Percentiles rank a stretch among this genome's conserved stretches.
Evolutionary conservation across 2,888 invertebrate species (phyloP).

Genomic region (Thysanoteuthis rhombus): DNA sequence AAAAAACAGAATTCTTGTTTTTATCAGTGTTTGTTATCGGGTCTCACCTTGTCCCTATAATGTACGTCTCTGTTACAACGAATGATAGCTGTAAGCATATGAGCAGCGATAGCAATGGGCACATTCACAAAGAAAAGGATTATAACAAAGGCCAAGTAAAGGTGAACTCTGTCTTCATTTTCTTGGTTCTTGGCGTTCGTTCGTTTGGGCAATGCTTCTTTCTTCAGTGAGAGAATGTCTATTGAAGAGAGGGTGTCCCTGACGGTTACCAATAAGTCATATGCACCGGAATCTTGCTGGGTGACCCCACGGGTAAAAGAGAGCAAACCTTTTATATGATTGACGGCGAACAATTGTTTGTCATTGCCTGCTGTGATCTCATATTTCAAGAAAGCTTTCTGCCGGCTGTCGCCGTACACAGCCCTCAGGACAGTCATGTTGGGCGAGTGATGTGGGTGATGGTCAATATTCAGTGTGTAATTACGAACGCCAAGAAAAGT

Average conservation of each 20-base stretch:
- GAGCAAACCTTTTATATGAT: neutral
- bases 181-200: no score
- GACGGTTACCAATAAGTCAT: neutral
- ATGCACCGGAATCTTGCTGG: neutral
- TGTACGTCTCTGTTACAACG: no score
- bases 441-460: neutral
- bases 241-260: neutral
- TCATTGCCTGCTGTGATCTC: neutral
- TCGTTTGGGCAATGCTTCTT: no score
- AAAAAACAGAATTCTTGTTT: no score
- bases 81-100: no score
- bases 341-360: neutral
- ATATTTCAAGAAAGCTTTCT: neutral
- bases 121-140: no score
- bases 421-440: neutral
- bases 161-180: no score
- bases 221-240: no score
- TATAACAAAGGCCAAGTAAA: no score
- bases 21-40: no score
- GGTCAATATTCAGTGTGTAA: neutral
- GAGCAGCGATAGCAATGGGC: no score
- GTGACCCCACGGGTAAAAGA: neutral
- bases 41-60: no score
- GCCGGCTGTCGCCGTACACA: neutral
- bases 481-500: neutral